phyloP scores from a whole-genome alignment of 2,797 vertebrate genomes.

The Falco concolor region DNA sequence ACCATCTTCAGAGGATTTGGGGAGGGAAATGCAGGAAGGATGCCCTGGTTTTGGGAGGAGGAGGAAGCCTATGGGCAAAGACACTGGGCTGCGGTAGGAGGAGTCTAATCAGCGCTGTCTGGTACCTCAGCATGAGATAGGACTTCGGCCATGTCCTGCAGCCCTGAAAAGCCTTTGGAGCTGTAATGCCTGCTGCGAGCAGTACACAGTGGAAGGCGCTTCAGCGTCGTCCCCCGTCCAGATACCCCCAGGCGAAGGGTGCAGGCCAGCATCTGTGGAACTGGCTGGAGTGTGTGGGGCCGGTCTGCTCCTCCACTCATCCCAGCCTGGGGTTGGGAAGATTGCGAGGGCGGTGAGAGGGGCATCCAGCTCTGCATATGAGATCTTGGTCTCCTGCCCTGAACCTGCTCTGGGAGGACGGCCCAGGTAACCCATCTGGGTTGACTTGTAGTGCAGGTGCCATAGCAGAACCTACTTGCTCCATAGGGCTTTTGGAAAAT shows the following conservation, averaged over 20 bases:
- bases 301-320: background rate
- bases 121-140: background rate
- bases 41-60: background rate
- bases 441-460: background rate
- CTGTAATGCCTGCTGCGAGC: background rate
- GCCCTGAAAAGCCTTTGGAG: background rate
- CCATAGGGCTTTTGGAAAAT: background rate
- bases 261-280: background rate
- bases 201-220: background rate
- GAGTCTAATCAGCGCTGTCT: background rate
- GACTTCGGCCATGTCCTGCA: background rate
- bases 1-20: background rate
- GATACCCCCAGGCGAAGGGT: background rate
- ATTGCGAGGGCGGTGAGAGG: fast-evolving
- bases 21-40: background rate
- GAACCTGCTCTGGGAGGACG: background rate
- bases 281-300: fast-evolving
- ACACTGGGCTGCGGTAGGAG: background rate
- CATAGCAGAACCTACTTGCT: background rate
- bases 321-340: fast-evolving
- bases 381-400: background rate
- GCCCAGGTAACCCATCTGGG: background rate
- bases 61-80: background rate
- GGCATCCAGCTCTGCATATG: fast-evolving
- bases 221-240: background rate